These are phyloP conservation scores for Brachyhypopomus occidentalis DNA, from an alignment of 2,113 vertebrate species.

Conservation along the genomic window DNA sequence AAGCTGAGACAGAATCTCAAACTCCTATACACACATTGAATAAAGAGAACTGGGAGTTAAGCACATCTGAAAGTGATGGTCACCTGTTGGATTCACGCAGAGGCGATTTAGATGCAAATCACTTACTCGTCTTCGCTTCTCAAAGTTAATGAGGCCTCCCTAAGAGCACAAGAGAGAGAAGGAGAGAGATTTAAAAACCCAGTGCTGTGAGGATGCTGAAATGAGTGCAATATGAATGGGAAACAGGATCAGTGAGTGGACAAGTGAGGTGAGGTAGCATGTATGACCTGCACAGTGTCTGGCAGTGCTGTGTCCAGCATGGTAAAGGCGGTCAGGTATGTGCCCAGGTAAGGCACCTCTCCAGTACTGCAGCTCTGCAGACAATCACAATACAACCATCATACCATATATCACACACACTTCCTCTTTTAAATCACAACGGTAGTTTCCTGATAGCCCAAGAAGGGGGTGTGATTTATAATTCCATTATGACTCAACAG, in stretches of 20 bases:
- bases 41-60: not conserved
- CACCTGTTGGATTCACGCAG: not conserved
- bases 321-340: constrained; percentile 85
- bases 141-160: constrained; percentile 87
- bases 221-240: not conserved
- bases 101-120: too few relatives aligned
- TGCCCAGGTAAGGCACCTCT: constrained; percentile 85
- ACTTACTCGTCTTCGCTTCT: constrained; percentile 86
- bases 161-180: constrained; percentile 54
- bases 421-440: not conserved
- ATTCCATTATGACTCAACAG: not conserved
- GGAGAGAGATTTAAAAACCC: too few relatives aligned
- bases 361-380: constrained; percentile 68
- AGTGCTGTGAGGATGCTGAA: too few relatives aligned
- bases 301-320: constrained; percentile 89
- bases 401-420: not conserved
- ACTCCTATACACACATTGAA: constrained; percentile 72
- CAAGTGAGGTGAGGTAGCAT: not conserved
- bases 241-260: not conserved
- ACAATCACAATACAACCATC: not conserved
- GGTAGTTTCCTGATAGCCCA: constrained; percentile 10
- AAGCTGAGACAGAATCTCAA: constrained; percentile 83
- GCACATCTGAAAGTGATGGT: too few relatives aligned
- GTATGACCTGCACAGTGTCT: constrained; percentile 79
- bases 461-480: not conserved